Conservation (phyloP, 2,888 invertebrate genomes). For the Megamerina dolium region DNA sequence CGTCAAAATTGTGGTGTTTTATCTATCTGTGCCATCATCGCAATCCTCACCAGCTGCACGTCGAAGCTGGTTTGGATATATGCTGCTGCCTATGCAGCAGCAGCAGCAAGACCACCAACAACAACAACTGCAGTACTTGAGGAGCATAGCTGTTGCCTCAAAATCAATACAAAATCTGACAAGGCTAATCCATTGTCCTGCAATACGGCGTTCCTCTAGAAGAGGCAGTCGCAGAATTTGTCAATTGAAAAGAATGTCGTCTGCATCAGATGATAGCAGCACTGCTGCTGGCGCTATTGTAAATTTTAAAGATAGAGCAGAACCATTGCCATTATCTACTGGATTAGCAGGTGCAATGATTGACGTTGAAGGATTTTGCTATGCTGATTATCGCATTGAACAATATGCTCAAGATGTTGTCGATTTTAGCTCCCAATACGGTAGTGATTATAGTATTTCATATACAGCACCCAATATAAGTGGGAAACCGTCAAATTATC, state of each 20-base stretch:
- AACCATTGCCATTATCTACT: not conserved
- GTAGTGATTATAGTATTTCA: constrained; percentile 78
- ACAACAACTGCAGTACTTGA: too few species aligned
- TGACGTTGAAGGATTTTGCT: constrained; percentile 21
- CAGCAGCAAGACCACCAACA: too few species aligned
- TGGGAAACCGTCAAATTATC: constrained; percentile 78
- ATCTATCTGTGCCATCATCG: constrained; percentile 21
- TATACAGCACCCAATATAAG: constrained; percentile 83
- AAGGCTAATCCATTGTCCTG: too few species aligned
- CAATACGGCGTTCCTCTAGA: too few species aligned
- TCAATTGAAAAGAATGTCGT: constrained; percentile 9
- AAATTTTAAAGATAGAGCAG: constrained; percentile 26
- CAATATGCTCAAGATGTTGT: constrained; percentile 74
- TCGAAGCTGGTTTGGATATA: constrained; percentile 21
- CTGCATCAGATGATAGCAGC: constrained; percentile 17
- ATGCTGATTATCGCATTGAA: constrained; percentile 51
- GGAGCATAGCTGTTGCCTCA: too few species aligned
- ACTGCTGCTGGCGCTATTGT: constrained; percentile 28
- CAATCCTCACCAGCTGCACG: constrained; percentile 18
- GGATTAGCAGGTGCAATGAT: constrained; percentile 15
- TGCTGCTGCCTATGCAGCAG: not conserved
- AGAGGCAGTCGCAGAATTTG: too few species aligned
- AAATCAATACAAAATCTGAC: too few species aligned
- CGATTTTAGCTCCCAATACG: constrained; percentile 87
- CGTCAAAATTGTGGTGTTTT: constrained; percentile 24